Base-by-base conservation (phyloP, 2,888 invertebrate species). In the Rutpela maculata region DNA sequence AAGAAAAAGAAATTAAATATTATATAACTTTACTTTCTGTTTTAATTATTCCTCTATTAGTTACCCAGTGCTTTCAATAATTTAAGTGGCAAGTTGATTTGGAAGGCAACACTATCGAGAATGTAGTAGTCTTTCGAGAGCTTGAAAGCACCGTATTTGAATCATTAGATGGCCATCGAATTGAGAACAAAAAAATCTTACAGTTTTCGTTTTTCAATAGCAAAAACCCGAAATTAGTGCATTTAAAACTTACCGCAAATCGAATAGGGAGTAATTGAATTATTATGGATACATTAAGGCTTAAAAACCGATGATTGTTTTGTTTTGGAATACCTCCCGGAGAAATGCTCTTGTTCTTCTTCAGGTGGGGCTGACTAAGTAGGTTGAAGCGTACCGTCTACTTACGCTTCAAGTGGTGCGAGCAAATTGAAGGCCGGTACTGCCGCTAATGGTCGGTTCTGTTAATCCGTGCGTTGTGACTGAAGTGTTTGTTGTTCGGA, bases 361-460 rank as follows among this genome's bases (percentile, higher is more conserved):
- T 59, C 63, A 80, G 81, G 83, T 79, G 83, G 83, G 83, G 83
- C 71, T 43, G 73, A n/a, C 66, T 70, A 83, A 83, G 83, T 83
- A 83, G 83, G 83, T 82, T 82, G 83, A 80, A 75, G 59, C 79
- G 74, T 72, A 77, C 77, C 76, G 76, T 76, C 75, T 77, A 59
- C 70, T 76, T 63, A 71, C 75, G 77, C 78, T 80, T 74, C 76
- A 73, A 69, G 76, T 74, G 75, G 60, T 43, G 38, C 70, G 3
- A n/a, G 60, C 59, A 63, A 75, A 50, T 35, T 65, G 63, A 70
- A 70, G 63, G 69, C 57, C 17, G 60, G 57, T 56, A 43, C 70
- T 50, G 38, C 38, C 75, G 70, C 17, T 22, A 56, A 57, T 70
- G 57, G 68, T 57, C 57, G 75, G 7, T 22, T 75, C 57, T 70